Evolutionary conservation across 2,113 vertebrate genomes (phyloP).

Genomic region (Nesogale talazaci): DNA sequence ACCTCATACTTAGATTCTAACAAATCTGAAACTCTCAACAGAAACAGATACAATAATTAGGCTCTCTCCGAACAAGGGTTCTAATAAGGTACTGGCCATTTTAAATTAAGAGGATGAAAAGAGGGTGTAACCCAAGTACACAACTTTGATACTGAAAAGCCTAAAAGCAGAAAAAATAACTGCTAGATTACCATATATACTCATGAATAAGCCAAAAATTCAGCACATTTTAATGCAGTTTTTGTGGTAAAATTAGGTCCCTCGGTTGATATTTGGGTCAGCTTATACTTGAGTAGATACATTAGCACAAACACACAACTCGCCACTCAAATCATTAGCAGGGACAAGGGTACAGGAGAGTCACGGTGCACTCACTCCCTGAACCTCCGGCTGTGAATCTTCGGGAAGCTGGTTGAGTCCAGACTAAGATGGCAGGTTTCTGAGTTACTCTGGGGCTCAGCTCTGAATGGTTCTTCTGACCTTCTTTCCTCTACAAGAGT

Average conservation of each 20-base stretch:
- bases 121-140: not conserved
- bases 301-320: not conserved
- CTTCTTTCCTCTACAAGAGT: not conserved
- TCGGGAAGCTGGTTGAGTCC: slow-evolving; percentile 80
- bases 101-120: not conserved
- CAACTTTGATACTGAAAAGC: not conserved
- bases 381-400: slow-evolving; percentile 97
- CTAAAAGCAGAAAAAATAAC: not conserved
- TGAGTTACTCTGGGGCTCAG: slow-evolving; percentile 45
- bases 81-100: not conserved
- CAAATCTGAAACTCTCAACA: not conserved
- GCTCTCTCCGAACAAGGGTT: rapidly evolving
- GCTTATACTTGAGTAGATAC: too few species aligned
- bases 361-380: slow-evolving; percentile 91
- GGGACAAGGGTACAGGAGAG: not conserved
- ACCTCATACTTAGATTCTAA: not conserved
- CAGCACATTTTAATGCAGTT: too few species aligned
- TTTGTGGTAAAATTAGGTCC: too few species aligned
- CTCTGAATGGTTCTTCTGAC: slow-evolving; percentile 69
- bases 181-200: not conserved
- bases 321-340: too few species aligned
- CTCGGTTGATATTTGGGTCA: too few species aligned
- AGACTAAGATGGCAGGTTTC: slow-evolving; percentile 52
- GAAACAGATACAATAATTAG: rapidly evolving
- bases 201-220: too few species aligned